These are phyloP conservation scores for Egretta garzetta DNA, from an alignment of 2,113 vertebrate genomes.

Conservation along the genomic window DNA sequence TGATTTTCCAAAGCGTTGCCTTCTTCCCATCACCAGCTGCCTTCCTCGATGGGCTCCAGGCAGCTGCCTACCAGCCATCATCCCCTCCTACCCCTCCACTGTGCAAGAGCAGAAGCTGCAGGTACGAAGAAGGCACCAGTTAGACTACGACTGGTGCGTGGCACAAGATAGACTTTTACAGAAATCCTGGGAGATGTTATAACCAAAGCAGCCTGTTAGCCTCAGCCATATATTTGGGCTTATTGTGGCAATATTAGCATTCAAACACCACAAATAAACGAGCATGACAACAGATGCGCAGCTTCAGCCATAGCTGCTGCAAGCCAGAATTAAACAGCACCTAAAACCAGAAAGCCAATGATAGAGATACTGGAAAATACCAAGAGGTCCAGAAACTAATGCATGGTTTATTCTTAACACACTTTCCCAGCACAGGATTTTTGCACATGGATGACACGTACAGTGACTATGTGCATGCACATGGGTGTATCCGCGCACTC, in stretches of 20 bases:
- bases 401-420: background rate
- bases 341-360: background rate
- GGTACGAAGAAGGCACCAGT: background rate
- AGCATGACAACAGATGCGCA: background rate
- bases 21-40: background rate
- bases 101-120: background rate
- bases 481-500: background rate
- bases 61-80: background rate
- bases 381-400: background rate
- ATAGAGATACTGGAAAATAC: background rate
- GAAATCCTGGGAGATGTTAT: background rate
- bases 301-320: background rate
- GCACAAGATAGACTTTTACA: fast-evolving
- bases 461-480: background rate
- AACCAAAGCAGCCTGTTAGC: background rate
- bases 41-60: background rate
- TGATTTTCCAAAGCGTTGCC: background rate
- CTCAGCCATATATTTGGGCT: background rate
- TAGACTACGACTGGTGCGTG: fast-evolving
- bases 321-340: background rate
- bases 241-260: background rate
- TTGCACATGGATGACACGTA: fast-evolving
- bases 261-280: background rate
- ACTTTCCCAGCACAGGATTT: background rate
- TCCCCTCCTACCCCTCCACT: background rate